A percentile compares a stretch with the other conserved stretches of the same genome.
Evolutionary conservation across 1,140 invertebrate species (phyloP).

Genomic region (Acromyrmex heyeri): DNA sequence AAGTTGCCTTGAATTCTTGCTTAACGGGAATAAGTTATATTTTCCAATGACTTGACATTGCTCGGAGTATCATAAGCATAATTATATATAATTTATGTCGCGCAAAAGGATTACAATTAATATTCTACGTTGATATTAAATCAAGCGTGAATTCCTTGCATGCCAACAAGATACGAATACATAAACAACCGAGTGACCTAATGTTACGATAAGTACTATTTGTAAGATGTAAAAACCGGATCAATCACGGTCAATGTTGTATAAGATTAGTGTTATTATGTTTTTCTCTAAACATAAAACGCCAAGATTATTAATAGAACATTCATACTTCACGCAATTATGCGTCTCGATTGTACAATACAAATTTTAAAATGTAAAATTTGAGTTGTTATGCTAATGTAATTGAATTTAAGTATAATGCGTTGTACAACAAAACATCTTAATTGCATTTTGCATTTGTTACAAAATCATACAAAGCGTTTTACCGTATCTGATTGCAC

Average conservation of each 20-base stretch:
- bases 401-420: not conserved
- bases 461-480: not conserved
- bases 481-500: not conserved
- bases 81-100: constrained; percentile 36
- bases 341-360: not conserved
- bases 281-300: not conserved
- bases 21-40: constrained; percentile 12
- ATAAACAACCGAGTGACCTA: constrained; percentile 11
- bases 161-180: not conserved
- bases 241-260: constrained; percentile 5
- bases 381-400: not conserved
- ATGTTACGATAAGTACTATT: not conserved
- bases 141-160: constrained; percentile 3
- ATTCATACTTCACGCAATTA: not conserved
- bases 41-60: constrained; percentile 36
- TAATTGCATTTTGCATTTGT: not conserved
- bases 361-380: not conserved
- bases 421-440: not conserved
- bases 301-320: constrained; percentile 7
- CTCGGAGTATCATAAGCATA: not conserved
- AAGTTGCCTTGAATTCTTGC: constrained; percentile 16
- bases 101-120: constrained; percentile 22
- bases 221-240: not conserved
- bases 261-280: not conserved
- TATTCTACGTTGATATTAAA: constrained; percentile 15